Evolutionary conservation across 2,888 invertebrate genomes (phyloP), one percentile per base, ranked within the genome.

Genomic region (Minunthozetes semirufus): DNA sequence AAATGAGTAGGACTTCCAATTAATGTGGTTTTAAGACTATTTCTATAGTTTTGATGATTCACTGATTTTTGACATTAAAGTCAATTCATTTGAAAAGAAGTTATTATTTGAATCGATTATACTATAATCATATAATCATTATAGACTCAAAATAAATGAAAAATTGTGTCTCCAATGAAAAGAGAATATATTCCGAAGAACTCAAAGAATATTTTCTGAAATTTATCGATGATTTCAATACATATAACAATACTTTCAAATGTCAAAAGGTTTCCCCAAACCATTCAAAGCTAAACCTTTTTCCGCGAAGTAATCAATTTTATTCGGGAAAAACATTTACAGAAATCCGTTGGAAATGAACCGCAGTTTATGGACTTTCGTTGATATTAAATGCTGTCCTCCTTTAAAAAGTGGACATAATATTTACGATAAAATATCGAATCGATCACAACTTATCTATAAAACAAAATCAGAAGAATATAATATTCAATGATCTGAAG

Each of bases 251-350:
- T 22, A 22, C 61, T 61, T 33, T 33, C 13, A 33, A 33, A 33
- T 61, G 61, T 33, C 61, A 61, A 61, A 61, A 17, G 61, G 9
- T 27, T 42, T 42, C 42, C 5, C 8, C n/a, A 61, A 33, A 17
- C 29, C 33, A 15, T 33, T 15, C 3, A 61, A 61, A 61, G 1
- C 13, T 33, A 29, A 61, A 61, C 33, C 59, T 13, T 17, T 53
- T 33, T 68, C 68, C 68, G 68, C 68, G 68, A 46, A 68, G 68
- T 46, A 42, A 38, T 68, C 19, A 42, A 46, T 68, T 68, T 68
- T 68, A 3, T 25, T 29, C 38, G 33, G 22, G n/a, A 68, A 68
- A 19, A 13, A 29, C 27, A 27, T 56, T 27, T 1, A 61, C 11
- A 33, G n/a, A 61, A 61, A 33, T 29, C 17, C 29, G 25, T 61